A percentile compares a stretch with the other conserved stretches of the same genome.
These are phyloP conservation scores for Pachyseris speciosa DNA, from an alignment of 64 coral and sea anemone species.

Conservation along the genomic window DNA sequence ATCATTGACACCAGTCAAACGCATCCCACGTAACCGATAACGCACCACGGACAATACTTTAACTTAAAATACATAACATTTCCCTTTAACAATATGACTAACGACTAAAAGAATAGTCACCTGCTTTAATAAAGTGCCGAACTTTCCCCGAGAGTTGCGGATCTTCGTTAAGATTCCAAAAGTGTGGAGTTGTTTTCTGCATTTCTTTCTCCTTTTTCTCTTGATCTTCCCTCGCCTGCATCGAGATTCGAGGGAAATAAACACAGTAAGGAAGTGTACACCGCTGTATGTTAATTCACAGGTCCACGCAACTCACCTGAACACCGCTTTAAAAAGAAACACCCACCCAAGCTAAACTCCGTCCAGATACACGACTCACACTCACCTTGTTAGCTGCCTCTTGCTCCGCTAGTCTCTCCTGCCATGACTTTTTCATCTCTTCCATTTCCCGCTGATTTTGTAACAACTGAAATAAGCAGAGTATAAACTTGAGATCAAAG, in stretches of 20 bases:
- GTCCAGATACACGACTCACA: not conserved
- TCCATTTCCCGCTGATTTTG: constrained; percentile 94
- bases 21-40: too few relatives aligned
- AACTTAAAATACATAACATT: too few relatives aligned
- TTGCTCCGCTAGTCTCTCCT: constrained; percentile 81
- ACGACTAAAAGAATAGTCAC: constrained; percentile 43
- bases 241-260: too few relatives aligned
- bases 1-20: too few relatives aligned
- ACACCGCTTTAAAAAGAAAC: too few relatives aligned
- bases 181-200: constrained; percentile 87
- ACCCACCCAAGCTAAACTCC: not conserved
- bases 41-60: too few relatives aligned
- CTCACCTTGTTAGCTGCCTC: constrained; percentile 87
- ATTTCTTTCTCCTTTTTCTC: constrained; percentile 89
- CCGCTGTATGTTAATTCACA: too few relatives aligned
- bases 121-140: constrained; percentile 80
- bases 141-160: constrained; percentile 84
- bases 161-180: constrained; percentile 98
- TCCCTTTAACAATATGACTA: too few relatives aligned
- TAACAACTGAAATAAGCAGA: constrained; percentile 52
- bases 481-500: not conserved
- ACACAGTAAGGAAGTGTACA: too few relatives aligned
- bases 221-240: constrained; percentile 88
- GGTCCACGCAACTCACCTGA: not conserved
- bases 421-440: constrained; percentile 96